These are phyloP conservation scores for Vanessa cardui DNA, from an alignment of 2,888 invertebrate species.

Conservation along the genomic window DNA sequence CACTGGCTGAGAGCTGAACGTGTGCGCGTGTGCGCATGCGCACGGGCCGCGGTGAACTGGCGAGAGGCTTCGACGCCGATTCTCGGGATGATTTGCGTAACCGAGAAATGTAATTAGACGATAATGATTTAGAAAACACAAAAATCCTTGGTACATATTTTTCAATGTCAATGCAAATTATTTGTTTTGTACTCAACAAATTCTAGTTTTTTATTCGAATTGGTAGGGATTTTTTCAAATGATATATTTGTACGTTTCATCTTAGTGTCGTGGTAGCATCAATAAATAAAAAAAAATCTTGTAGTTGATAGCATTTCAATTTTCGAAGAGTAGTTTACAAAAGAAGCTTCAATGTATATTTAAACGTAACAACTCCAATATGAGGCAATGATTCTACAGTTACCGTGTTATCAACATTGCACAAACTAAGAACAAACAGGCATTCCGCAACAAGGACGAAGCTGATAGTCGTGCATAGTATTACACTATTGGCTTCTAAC, in stretches of 20 bases:
- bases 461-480: constrained; percentile 14
- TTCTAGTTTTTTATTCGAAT: too few species aligned
- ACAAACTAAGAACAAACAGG: constrained; percentile 28
- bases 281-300: background rate
- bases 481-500: constrained; percentile 17
- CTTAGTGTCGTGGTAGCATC: too few species aligned
- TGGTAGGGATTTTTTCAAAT: too few species aligned
- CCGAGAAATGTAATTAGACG: constrained; percentile 36
- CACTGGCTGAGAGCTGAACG: constrained; percentile 16
- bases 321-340: background rate
- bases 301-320: background rate
- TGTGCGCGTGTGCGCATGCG: constrained; percentile 68
- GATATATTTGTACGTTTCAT: too few species aligned
- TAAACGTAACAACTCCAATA: background rate
- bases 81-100: constrained; percentile 43
- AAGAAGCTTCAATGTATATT: background rate
- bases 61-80: constrained; percentile 43
- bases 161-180: constrained; percentile 20
- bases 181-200: constrained; percentile 1
- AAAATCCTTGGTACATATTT: constrained; percentile 28
- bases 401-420: constrained; percentile 17
- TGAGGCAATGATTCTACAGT: constrained; percentile 7
- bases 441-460: constrained; percentile 33
- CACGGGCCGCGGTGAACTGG: constrained; percentile 64
- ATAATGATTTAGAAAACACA: constrained; percentile 35